Evolutionary conservation across 2,113 vertebrate species (phyloP), one percentile per base, ranked within the genome.

Genomic region (Hypanus sabinus): DNA sequence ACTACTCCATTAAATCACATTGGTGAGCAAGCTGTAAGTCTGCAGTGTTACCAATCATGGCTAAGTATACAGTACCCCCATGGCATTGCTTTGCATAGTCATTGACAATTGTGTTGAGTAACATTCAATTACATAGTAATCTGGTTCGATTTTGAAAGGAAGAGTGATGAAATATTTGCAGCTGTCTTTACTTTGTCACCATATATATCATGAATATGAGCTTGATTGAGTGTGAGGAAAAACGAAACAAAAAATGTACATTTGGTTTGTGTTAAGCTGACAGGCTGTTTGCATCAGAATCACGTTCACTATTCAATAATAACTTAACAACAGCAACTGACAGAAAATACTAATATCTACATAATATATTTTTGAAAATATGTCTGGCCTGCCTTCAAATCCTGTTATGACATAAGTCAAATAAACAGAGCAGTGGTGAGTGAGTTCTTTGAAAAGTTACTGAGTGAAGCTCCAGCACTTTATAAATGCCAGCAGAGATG

Each of bases 211-310:
- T 90, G 65, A n/a, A 90, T 60, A 57, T 87, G 24, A 87, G 55
- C 57, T 8, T 6, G 30, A 90, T 90, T 16, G 30, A 33, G 30
- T 7, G 30, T 65, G 85, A 33, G 60, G 60, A 65, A 90, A 90
- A 24, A 60, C 60, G 57, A 90, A 90, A 90, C 65, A 12, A 90
- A n/a, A 57, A 65, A 65, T 90, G 85, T 68, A 33, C 85, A 90
- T 90, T 90, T 90, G 85, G 85, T 90, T 90, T 68, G 60, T 33
- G 85, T 90, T 90, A 90, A 90, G 57, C 60, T 90, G 85, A 65
- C 85, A 90, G 85, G 33, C 60, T 90, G 85, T 90, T 90, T 90
- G 85, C 85, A 90, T 90, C 85, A 90, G 65, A 65, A 90, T 90
- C 85, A 22, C 65, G 62, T 65, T 90, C 85, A 68, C 30, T 65